A percentile compares a stretch with the other conserved stretches of the same genome.
Conservation (phyloP, 2,797 vertebrate species). For the Oreochromis mossambicus region DNA sequence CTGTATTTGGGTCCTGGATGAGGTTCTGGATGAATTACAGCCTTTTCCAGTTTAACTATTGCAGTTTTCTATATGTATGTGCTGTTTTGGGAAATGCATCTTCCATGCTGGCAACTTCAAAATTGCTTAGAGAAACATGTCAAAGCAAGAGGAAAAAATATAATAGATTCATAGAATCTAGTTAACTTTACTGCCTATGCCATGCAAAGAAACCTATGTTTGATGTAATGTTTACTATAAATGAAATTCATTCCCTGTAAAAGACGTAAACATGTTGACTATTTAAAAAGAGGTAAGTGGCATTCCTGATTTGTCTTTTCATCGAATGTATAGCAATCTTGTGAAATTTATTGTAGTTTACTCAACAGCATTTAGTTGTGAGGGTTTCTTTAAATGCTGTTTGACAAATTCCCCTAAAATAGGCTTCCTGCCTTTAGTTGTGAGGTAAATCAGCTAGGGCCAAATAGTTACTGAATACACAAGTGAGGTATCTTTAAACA, state of each 20-base stretch:
- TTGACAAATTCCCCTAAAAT: not conserved
- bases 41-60: not conserved
- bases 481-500: not conserved
- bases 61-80: not conserved
- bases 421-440: not conserved
- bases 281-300: not conserved
- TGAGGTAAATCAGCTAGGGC: not conserved
- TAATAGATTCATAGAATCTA: not conserved
- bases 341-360: not conserved
- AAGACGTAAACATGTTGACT: not conserved
- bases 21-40: not conserved
- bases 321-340: not conserved
- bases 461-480: not conserved
- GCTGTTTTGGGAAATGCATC: not conserved
- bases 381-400: not conserved
- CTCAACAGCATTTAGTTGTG: not conserved
- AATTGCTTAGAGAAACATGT: not conserved
- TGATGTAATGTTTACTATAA: not conserved
- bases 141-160: not conserved
- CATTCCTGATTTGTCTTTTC: not conserved
- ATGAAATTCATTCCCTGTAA: not conserved
- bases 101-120: not conserved
- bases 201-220: not conserved
- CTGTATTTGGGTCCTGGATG: not conserved
- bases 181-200: not conserved